Percentiles rank a stretch among this genome's conserved stretches.
Evolutionary conservation across 2,113 vertebrate genomes (phyloP).

Genomic region (Anolis carolinensis): DNA sequence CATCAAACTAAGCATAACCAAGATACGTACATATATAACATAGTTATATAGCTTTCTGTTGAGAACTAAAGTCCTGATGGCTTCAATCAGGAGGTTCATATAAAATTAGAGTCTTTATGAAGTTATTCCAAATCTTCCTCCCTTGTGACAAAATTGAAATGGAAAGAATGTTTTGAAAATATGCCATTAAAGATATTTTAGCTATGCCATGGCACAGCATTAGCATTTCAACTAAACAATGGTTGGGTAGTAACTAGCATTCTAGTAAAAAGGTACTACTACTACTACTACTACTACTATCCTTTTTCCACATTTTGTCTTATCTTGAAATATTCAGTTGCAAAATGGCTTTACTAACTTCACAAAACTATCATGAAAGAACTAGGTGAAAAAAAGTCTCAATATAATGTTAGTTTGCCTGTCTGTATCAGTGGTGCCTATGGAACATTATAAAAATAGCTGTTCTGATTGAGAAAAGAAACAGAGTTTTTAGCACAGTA

Average conservation of each 20-base stretch:
- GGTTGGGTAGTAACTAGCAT: background rate
- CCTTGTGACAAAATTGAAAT: background rate
- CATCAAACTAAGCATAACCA: no score
- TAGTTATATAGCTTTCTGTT: no score
- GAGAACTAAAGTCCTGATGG: no score
- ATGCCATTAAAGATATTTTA: background rate
- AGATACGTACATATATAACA: no score
- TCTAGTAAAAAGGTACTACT: background rate
- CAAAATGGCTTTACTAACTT: background rate
- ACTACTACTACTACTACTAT: background rate
- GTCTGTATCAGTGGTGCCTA: background rate
- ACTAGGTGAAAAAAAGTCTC: background rate
- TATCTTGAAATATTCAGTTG: background rate
- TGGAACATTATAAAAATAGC: background rate
- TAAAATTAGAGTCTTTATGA: background rate
- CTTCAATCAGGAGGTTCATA: no score
- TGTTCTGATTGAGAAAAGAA: background rate
- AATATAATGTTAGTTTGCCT: no score
- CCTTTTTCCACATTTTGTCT: background rate
- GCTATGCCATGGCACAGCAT: background rate
- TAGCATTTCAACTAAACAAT: background rate
- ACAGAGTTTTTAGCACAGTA: background rate
- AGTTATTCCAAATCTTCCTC: background rate
- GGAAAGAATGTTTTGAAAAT: background rate
- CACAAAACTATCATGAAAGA: background rate